Evolutionary conservation across 2,113 vertebrate genomes (phyloP), one percentile per base, ranked within the genome.

Genomic region (Trochalopteron elliotii): DNA sequence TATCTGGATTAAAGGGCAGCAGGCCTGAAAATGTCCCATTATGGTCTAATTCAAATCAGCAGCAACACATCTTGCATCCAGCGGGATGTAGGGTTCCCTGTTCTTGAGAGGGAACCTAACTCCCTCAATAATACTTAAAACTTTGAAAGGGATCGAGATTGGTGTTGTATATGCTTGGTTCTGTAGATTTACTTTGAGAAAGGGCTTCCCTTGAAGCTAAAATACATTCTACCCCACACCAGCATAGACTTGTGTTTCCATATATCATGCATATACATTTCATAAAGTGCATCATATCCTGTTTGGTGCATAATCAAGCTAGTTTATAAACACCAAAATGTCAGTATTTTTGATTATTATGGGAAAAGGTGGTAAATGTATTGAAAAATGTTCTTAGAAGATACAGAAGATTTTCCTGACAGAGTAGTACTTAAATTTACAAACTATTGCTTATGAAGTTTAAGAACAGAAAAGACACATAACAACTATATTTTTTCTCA

Each of bases 271-370:
- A 65, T 37, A 33, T 45, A 35, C 5, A 49, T 91, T 83, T 70
- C 45, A 50, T 39, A 31, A 81, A 53, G 18, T 24, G 14, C 0
- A 0, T 53, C 35, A 16, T 55, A 50, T 65, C 27, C 39, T 37
- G 23, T 74, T 61, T 83, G 45, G 31, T 69, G 31, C n/a, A 53
- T 68, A 69, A 93, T 65, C 31, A 76, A 72, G 37, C n/a, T 61
- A 20, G 31, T 57, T 83, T 69, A 37, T 59, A 42, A 78, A 47
- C 35, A 81, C 30, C 37, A 12, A 70, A 83, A 68, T 55, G 10
- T 44, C 16, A 40, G 5, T 76, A 47, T 61, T 83, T 93, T 92
- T 81, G 8, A 78, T 86, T 81, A 74, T 50, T 82, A 45, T 67
- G 30, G 42, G 11, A 70, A 90, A 80, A 78, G 6, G 1, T 59